These are phyloP conservation scores for Nothocercus nigrocapillus DNA, from an alignment of 2,113 vertebrate genomes.

Conservation along the genomic window DNA sequence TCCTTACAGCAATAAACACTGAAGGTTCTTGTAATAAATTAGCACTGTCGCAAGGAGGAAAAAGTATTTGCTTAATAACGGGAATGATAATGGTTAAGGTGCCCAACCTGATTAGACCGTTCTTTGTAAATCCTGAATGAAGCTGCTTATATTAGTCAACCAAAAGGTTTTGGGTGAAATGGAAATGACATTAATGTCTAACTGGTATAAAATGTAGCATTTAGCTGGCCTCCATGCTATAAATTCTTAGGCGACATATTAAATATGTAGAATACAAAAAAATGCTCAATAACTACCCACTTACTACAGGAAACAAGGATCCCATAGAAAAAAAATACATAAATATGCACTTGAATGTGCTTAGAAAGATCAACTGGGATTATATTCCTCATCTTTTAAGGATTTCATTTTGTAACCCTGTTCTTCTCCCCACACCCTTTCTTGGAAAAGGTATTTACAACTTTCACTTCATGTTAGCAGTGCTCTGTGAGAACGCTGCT, in stretches of 20 bases:
- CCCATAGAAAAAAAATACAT: not conserved
- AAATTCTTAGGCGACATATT: not conserved
- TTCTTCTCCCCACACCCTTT: not conserved
- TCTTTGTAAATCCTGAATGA: slow-evolving; percentile 17
- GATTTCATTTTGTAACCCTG: not conserved
- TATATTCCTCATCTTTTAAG: not conserved
- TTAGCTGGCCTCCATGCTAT: not conserved
- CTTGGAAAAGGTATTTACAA: not conserved
- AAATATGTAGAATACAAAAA: not conserved
- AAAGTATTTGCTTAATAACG: slow-evolving; percentile 10
- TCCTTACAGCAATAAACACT: slow-evolving; percentile 11
- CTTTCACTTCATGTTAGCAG: not conserved
- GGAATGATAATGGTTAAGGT: not conserved
- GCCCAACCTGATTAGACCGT: not conserved
- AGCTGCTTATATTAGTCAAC: not conserved
- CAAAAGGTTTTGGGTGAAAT: not conserved
- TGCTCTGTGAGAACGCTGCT: not conserved
- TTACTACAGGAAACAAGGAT: not conserved
- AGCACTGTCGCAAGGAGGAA: not conserved
- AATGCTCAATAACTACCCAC: not conserved
- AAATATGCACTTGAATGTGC: not conserved
- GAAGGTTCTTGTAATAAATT: slow-evolving; percentile 32
- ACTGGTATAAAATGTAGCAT: not conserved
- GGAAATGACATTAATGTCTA: not conserved
- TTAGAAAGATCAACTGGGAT: not conserved